Conservation (phyloP, 2,113 vertebrate genomes). For the Andinoacara biseriatus region DNA sequence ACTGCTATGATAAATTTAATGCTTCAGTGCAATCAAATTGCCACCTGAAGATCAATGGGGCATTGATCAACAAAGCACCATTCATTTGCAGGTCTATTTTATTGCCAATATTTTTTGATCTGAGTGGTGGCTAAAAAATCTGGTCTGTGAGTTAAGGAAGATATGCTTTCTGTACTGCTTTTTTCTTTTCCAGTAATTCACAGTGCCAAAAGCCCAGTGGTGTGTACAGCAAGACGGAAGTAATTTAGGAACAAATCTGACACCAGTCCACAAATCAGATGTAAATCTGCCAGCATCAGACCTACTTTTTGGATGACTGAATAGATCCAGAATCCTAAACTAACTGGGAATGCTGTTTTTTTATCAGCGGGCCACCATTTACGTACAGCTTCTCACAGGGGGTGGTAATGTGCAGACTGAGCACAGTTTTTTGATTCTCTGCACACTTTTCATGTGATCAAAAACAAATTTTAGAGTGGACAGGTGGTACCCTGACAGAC, state of each 20-base stretch:
- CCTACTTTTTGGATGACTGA: background rate
- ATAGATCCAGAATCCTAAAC: background rate
- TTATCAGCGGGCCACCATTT: background rate
- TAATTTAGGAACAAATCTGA: constrained; percentile 23
- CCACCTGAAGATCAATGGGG: background rate
- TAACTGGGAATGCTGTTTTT: background rate
- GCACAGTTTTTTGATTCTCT: too few species aligned
- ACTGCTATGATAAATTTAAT: background rate
- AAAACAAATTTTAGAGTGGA: too few species aligned
- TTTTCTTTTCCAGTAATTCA: background rate
- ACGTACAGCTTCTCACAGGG: too few species aligned
- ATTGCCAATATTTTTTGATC: constrained; percentile 6
- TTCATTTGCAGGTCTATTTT: constrained; percentile 9
- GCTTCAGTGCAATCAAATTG: background rate
- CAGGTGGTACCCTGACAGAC: too few species aligned
- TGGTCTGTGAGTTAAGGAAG: background rate
- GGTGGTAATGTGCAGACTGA: too few species aligned
- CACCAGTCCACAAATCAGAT: background rate
- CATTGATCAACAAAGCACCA: constrained; percentile 24
- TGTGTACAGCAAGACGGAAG: background rate
- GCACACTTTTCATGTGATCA: too few species aligned
- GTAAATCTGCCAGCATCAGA: background rate
- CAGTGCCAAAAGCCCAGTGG: background rate
- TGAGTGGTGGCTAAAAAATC: background rate
- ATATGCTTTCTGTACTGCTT: background rate